These are phyloP conservation scores for Cavia aperea DNA, from an alignment of 2,113 vertebrate species.

Conservation along the genomic window DNA sequence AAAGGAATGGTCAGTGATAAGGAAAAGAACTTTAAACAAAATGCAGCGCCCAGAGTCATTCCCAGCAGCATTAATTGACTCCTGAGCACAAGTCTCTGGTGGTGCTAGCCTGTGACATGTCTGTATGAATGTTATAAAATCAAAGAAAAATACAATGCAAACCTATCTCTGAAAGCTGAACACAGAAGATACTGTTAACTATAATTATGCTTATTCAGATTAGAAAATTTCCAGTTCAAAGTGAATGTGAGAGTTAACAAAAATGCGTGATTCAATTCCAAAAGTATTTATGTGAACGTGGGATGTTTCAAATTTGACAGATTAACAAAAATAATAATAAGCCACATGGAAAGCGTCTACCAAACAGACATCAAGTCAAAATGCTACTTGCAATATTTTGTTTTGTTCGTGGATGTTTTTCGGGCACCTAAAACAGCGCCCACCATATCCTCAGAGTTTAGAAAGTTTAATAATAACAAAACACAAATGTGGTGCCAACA, in stretches of 20 bases:
- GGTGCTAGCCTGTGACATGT: not conserved
- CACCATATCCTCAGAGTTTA: not conserved
- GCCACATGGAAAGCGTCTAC: not conserved
- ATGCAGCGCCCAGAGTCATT: not conserved
- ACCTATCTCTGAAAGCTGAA: not conserved
- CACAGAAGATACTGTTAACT: not conserved
- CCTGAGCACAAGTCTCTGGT: not conserved
- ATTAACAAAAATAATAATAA: not conserved
- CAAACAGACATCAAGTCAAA: not conserved
- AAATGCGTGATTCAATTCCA: not conserved
- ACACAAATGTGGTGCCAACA: not conserved
- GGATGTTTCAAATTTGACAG: not conserved
- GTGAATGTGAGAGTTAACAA: not conserved
- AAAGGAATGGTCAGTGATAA: conserved; percentile 30
- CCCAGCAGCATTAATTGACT: not conserved
- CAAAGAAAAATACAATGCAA: not conserved
- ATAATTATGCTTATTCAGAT: not conserved
- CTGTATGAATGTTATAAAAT: not conserved
- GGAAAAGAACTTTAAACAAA: conserved; percentile 13
- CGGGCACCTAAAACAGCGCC: not conserved
- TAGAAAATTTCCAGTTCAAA: not conserved
- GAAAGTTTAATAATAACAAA: not conserved
- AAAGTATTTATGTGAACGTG: not conserved
- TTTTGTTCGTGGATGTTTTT: not conserved
- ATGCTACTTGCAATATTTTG: not conserved